A percentile compares a stretch with the other conserved stretches of the same genome.
phyloP scores from a whole-genome alignment of 2,113 vertebrate species.

The Leptobrachium ailaonicum region DNA sequence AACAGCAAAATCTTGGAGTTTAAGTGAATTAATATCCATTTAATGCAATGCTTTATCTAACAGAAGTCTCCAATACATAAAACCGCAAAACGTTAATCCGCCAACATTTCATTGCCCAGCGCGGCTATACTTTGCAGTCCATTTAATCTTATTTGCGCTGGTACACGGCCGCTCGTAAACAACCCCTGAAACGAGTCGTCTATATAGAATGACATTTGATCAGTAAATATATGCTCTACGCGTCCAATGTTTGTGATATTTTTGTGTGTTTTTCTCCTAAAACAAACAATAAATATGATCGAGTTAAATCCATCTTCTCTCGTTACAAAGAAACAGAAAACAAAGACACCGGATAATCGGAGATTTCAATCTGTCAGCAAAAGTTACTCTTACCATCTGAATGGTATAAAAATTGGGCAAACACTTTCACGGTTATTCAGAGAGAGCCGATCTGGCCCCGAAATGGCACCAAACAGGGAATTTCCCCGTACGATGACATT shows the following conservation, averaged over 20 bases:
- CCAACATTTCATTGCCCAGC: neutral
- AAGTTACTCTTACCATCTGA: too few species aligned
- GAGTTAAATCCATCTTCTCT: neutral
- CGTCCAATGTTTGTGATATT: neutral
- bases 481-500: too few species aligned
- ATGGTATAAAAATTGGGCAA: too few species aligned
- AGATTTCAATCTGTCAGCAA: too few species aligned
- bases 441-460: too few species aligned
- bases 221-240: neutral
- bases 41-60: neutral
- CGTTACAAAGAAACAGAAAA: too few species aligned
- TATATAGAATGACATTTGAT: neutral
- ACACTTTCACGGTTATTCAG: too few species aligned
- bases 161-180: neutral
- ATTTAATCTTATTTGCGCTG: constrained; percentile 11
- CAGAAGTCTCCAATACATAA: neutral
- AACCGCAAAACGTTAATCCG: neutral
- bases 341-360: too few species aligned
- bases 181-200: too few species aligned
- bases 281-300: neutral
- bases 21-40: constrained; percentile 33
- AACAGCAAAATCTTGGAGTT: constrained; percentile 6
- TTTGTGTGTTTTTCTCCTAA: neutral
- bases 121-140: neutral
- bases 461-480: too few species aligned